A percentile compares a stretch with the other conserved stretches of the same genome.
Evolutionary conservation across 2,797 vertebrate species (phyloP).

Genomic region (Macrochelys suwanniensis): DNA sequence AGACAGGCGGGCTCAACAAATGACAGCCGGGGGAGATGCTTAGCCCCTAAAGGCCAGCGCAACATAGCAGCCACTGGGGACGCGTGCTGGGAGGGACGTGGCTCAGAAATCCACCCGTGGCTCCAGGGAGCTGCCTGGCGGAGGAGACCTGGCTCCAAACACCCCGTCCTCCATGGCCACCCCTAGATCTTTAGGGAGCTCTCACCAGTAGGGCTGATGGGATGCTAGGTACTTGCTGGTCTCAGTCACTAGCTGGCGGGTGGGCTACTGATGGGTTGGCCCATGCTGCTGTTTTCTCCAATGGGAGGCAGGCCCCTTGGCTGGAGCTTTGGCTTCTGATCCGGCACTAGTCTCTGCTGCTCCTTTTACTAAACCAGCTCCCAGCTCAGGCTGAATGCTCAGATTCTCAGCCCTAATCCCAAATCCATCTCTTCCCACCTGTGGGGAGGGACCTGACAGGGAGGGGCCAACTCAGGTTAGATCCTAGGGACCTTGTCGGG

Average conservation of each 20-base stretch:
- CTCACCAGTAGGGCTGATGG: neutral
- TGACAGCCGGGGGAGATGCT: no score
- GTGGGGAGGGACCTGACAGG: no score
- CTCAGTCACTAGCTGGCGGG: neutral
- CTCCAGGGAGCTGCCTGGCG: neutral
- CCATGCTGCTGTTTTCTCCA: neutral
- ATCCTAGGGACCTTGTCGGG: neutral
- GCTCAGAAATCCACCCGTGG: neutral
- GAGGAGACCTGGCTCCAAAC: neutral
- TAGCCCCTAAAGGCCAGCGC: no score
- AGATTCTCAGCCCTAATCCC: neutral
- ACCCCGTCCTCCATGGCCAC: neutral
- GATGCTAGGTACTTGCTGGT: neutral
- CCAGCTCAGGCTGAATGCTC: neutral
- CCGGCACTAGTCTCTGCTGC: no score
- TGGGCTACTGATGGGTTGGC: neutral
- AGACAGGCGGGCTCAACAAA: neutral
- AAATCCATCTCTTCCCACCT: neutral
- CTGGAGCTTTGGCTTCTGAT: no score
- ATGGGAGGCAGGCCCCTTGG: no score
- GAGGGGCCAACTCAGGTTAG: no score
- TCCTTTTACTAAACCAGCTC: no score
- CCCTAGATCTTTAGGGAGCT: neutral
- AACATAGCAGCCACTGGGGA: neutral
- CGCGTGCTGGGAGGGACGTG: neutral